Evolutionary conservation across 2,797 vertebrate genomes (phyloP), one percentile per base, ranked within the genome.

Genomic region (Mormyrus hasselquistii): DNA sequence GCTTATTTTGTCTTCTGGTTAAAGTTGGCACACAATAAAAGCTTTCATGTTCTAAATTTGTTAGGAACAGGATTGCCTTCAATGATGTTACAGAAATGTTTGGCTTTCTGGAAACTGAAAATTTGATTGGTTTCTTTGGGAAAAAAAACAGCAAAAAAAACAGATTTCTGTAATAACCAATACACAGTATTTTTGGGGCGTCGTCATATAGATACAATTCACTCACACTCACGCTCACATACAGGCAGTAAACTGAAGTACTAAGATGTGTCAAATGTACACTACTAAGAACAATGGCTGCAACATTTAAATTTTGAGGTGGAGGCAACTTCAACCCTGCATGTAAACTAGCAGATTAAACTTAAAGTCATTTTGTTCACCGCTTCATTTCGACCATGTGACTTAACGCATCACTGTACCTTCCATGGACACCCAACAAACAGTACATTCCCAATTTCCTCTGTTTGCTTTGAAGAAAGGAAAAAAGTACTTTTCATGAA

Each of bases 401-500:
- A 82, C 76, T 44, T 44, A 79, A 79, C 0, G 7, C 38, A 79
- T 19, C 73, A 79, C 5, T 6, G 2, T 44, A 44, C 6, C 16
- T n/a, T 6, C 41, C 76, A 9, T n/a, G 7, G 76, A 6, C 3
- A 0, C 19, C 76, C 41, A 19, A 34, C 19, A n/a, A 44, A 79
- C 16, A 41, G n/a, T 79, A 44, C 41, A 82, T 22, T 7, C 19
- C 76, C 7, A 47, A 34, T 2, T 82, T 82, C 41, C 41, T 82
- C 19, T 82, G 76, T 82, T 82, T 82, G 76, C 41, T 82, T 82
- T 82, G 76, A 82, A 82, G 76, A 82, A 82, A 22, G 38, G 76
- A 82, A 82, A 41, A 41, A 82, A 82, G 47, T 3, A 82, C 41
- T 41, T 7, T n/a, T 44, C 76, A 22, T 82, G 41, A 47, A n/a